phyloP scores from a whole-genome alignment of 2,113 vertebrate species.

The Alligator sinensis region DNA sequence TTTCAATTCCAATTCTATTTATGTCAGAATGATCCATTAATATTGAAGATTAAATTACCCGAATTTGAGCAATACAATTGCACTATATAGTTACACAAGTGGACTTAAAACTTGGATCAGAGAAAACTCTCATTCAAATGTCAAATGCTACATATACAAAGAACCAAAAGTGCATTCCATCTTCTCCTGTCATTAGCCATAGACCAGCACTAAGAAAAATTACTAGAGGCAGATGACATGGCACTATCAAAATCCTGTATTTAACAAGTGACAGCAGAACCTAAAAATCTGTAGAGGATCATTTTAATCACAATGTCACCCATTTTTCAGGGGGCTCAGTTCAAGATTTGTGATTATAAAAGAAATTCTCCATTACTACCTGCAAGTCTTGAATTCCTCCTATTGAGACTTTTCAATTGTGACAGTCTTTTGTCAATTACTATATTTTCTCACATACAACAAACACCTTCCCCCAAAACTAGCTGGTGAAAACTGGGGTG shows the following conservation, averaged over 20 bases:
- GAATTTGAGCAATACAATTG: conserved; percentile 54
- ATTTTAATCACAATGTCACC: neutral
- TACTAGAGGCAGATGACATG: conserved; percentile 51
- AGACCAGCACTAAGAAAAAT: conserved; percentile 37
- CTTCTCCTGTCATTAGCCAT: conserved; percentile 56
- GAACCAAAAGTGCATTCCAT: conserved; percentile 16
- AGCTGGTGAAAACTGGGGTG: no score
- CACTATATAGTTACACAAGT: conserved; percentile 39
- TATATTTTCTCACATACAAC: no score
- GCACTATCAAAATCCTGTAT: conserved; percentile 25
- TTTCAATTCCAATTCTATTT: conserved; percentile 78
- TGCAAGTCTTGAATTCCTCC: neutral
- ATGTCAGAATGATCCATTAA: conserved; percentile 75
- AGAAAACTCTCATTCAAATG: conserved; percentile 59
- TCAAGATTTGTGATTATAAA: neutral
- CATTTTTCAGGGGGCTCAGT: conserved; percentile 3
- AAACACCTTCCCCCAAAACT: no score
- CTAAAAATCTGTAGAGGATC: neutral
- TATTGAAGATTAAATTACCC: conserved; percentile 65
- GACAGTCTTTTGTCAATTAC: neutral
- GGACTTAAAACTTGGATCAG: conserved; percentile 43
- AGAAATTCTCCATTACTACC: neutral
- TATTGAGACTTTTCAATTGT: neutral
- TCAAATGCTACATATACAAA: conserved; percentile 39
- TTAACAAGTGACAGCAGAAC: conserved; percentile 51